Conservation (phyloP, 1,140 invertebrate species). For the Mercenaria mercenaria region DNA sequence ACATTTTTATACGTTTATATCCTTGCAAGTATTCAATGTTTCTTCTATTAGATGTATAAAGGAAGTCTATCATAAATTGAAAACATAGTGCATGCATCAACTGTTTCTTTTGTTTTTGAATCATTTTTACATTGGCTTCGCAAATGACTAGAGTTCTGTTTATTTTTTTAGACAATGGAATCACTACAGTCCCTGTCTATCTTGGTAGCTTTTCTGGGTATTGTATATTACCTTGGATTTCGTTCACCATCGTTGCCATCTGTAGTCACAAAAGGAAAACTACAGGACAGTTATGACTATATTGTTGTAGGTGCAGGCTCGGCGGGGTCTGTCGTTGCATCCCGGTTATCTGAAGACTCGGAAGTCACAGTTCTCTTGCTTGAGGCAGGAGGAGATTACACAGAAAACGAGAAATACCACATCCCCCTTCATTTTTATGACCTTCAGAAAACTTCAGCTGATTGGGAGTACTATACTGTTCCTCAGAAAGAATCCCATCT, state of each 20-base stretch:
- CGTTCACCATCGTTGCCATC: conserved; percentile 1
- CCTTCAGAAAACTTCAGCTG: conserved; percentile 86
- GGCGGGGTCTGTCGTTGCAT: conserved; percentile 97
- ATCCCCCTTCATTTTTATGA: conserved; percentile 67
- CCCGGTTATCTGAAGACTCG: conserved; percentile 92
- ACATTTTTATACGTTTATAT: too few relatives aligned
- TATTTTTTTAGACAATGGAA: background rate
- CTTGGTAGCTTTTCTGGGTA: background rate
- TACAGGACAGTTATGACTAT: conserved; percentile 44
- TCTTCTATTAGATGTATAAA: too few relatives aligned
- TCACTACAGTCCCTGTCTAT: background rate
- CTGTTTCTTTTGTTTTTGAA: too few relatives aligned
- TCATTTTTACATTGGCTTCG: too few relatives aligned
- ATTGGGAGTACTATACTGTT: conserved; percentile 97
- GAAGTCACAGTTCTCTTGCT: conserved; percentile 92
- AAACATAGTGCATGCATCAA: too few relatives aligned
- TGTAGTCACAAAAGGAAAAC: conserved; percentile 92
- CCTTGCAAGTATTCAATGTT: too few relatives aligned
- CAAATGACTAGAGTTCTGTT: too few relatives aligned
- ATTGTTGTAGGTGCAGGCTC: conserved; percentile 39
- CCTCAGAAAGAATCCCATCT: conserved; percentile 89
- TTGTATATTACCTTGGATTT: background rate
- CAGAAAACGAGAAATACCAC: conserved; percentile 91
- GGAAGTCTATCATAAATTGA: too few relatives aligned
- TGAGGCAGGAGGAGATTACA: conserved; percentile 96